phyloP scores from a whole-genome alignment of 1,140 invertebrate genomes.

The Saccostrea echinata region DNA sequence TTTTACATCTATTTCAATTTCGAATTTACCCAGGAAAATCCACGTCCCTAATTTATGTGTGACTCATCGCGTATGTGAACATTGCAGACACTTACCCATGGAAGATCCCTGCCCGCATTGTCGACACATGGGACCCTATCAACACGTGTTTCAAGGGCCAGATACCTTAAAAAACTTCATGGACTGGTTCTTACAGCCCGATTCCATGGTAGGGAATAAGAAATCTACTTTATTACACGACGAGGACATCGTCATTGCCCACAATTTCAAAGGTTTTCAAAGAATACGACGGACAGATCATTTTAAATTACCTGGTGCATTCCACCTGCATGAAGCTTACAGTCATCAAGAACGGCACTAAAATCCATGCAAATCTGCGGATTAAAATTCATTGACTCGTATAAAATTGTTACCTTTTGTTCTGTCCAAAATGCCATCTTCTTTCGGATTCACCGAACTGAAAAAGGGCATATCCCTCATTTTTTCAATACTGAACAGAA shows the following conservation, averaged over 20 bases:
- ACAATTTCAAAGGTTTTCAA: constrained; percentile 19
- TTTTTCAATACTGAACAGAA: too few relatives aligned
- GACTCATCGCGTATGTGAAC: too few relatives aligned
- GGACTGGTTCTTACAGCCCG: neutral
- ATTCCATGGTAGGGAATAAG: too few relatives aligned
- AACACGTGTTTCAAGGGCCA: neutral
- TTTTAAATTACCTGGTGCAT: too few relatives aligned
- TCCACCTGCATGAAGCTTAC: too few relatives aligned
- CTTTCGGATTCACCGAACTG: too few relatives aligned
- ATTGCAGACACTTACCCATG: neutral
- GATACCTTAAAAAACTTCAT: too few relatives aligned
- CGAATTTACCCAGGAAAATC: neutral
- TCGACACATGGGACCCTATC: neutral
- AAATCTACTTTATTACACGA: neutral
- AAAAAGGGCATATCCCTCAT: too few relatives aligned
- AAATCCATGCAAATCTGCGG: too few relatives aligned
- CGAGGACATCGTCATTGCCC: neutral
- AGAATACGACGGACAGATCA: too few relatives aligned
- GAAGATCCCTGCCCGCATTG: neutral
- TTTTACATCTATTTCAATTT: neutral
- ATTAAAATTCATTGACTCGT: constrained; percentile 41
- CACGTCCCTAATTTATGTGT: neutral
- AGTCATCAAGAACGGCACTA: too few relatives aligned
- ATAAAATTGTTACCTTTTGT: constrained; percentile 18
- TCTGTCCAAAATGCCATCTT: constrained; percentile 36